Base-by-base conservation (phyloP, 2,797 vertebrate genomes). In the Thripadectes ignobilis region DNA sequence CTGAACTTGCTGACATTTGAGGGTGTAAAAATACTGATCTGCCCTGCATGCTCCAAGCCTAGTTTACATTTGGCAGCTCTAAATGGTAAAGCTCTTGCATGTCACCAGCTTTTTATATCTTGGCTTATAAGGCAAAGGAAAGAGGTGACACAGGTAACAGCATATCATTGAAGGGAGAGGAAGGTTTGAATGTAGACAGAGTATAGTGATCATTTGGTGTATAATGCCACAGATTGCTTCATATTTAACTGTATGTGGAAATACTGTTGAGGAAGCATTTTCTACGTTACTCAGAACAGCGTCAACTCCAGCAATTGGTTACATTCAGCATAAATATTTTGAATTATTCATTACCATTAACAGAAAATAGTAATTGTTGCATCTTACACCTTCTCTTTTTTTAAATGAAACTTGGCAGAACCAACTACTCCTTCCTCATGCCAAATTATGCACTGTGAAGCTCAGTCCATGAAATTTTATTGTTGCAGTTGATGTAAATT, bases 401-500 rank as follows among this genome's bases (percentile, higher is more conserved):
- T 46, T 0, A 30, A 76, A 86, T 84, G 38, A 45, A 85, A 85
- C 43, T 93, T 95, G 94, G 86, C 91, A 95, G 80, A 57, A 57
- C 48, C 45, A 71, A 13, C 32, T 20, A 9, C 75, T 76, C 71
- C 45, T 77, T 89, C 16, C 49, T 58, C 4, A 1, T 65, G 79
- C 90, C 79, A 89, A 85, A 79, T 85, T 76, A 55, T 36, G 27
- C 48, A 6, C 67, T 89, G 3, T 32, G 54, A 88, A 89, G 82
- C 52, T 92, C 67, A 86, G 77, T 20, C 74, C 72, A 13, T 65
- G 82, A 59, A 94, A 80, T 76, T 63, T 61, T 95, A 80, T 90
- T 89, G 93, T 88, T 93, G 34, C 36, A 48, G 51, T 69, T 86
- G 75, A 85, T 92, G 57, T 83, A 95, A 92, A 94, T 94, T 85